Evolutionary conservation across 2,797 vertebrate genomes (phyloP).

Genomic region (Kryptolebias ocellatus): DNA sequence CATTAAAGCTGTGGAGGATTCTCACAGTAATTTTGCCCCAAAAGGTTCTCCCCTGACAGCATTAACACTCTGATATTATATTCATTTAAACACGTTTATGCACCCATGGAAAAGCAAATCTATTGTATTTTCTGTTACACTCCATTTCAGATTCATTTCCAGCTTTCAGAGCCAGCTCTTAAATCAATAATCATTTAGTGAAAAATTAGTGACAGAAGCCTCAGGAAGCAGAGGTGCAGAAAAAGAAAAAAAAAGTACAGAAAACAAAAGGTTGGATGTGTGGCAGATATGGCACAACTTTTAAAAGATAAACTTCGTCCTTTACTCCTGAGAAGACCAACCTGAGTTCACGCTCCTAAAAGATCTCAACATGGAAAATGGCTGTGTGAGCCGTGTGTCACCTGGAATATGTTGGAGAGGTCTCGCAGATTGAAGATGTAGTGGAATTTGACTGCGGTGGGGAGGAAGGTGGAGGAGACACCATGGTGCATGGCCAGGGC

Average conservation of each 20-base stretch:
- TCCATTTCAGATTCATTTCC: conserved; percentile 69
- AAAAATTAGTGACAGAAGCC: conserved; percentile 76
- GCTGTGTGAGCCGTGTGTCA: conserved; percentile 51
- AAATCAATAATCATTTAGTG: conserved; percentile 82
- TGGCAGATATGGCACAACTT: conserved; percentile 19
- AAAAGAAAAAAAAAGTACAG: conserved; percentile 32
- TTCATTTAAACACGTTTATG: conserved; percentile 81
- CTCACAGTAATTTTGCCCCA: conserved; percentile 71
- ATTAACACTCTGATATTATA: conserved; percentile 66
- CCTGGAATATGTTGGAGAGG: conserved; percentile 96
- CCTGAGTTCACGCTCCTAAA: neutral
- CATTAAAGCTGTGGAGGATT: conserved; percentile 69
- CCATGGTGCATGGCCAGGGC: conserved; percentile 87
- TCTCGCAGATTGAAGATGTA: conserved; percentile 96
- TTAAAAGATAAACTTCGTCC: conserved; percentile 22
- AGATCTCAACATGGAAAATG: neutral
- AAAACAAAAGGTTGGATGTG: conserved; percentile 11
- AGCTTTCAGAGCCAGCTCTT: conserved; percentile 57
- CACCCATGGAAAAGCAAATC: conserved; percentile 69
- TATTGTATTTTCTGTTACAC: conserved; percentile 72
- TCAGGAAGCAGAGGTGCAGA: conserved; percentile 50
- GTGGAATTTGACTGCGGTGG: conserved; percentile 95
- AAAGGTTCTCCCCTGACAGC: conserved; percentile 68
- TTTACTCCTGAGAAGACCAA: conserved; percentile 20
- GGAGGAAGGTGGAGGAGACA: conserved; percentile 87